Conservation (phyloP, 2,888 invertebrate species). For the Drosophila borealis region DNA sequence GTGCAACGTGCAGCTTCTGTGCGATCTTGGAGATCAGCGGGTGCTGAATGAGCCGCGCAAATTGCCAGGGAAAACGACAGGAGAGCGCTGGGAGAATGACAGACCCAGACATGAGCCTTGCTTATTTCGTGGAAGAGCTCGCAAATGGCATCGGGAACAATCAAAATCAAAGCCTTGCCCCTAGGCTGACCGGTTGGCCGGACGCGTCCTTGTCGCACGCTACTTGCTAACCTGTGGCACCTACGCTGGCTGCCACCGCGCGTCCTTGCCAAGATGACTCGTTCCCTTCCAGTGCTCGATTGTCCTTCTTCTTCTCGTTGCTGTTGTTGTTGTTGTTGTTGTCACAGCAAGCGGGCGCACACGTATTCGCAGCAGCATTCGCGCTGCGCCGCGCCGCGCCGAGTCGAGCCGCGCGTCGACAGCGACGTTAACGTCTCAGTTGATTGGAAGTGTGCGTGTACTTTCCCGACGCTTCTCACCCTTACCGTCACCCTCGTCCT, state of each 20-base stretch:
- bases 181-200: not conserved
- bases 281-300: slow-evolving; percentile 2
- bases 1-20: slow-evolving; percentile 61
- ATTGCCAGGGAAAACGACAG: slow-evolving; percentile 67
- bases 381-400: not conserved
- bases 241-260: slow-evolving; percentile 24
- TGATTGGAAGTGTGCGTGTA: slow-evolving; percentile 67
- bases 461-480: slow-evolving; percentile 44
- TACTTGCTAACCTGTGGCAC: slow-evolving; percentile 58
- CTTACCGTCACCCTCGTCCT: not conserved
- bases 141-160: slow-evolving; percentile 20
- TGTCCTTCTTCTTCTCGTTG: slow-evolving; percentile 1
- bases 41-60: slow-evolving; percentile 55
- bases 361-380: slow-evolving; percentile 38
- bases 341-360: slow-evolving; percentile 72
- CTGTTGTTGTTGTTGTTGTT: slow-evolving; percentile 15
- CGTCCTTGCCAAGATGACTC: slow-evolving; percentile 41
- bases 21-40: slow-evolving; percentile 58
- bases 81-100: slow-evolving; percentile 26
- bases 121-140: slow-evolving; percentile 51
- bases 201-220: slow-evolving; percentile 69
- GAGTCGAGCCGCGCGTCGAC: slow-evolving; percentile 4
- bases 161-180: slow-evolving; percentile 33
- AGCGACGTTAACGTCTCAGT: slow-evolving; percentile 31
- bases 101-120: slow-evolving; percentile 29